Evolutionary conservation across 2,113 vertebrate species (phyloP), one percentile per base, ranked within the genome.

Genomic region (Trogon surrucura): DNA sequence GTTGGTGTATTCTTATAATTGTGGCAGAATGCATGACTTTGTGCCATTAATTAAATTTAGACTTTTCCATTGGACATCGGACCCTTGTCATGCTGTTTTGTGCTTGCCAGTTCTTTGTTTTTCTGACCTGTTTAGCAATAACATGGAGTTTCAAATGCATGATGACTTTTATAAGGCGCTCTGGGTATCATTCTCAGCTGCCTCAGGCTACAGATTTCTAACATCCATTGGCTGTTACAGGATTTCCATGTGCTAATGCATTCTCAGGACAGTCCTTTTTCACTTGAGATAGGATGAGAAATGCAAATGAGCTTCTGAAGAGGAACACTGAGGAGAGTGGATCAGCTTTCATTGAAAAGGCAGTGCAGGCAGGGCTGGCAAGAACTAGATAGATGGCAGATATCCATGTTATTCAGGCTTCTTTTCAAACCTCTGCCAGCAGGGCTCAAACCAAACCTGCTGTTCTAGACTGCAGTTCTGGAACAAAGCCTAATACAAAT

Each of bases 341-440:
- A 93, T 96, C 94, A 97, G 72, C 81, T 97, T 90, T 95, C 92
- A 85, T 72, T 94, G 92, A 81, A 18, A 75, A 87, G 51, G 77
- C 80, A 89, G 85, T 65, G 93, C 6, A 14, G 85, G 54, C 84
- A 95, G 62, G 71, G 54, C 72, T n/a, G 32, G 32, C 83, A 88
- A 56, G 67, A 79, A 32, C 67, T 61, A 66, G 36, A 23, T 47
- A n/a, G 3, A 2, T 51, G 72, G 66, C 66, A 54, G 60, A 23
- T 85, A 89, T 53, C 74, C 22, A 5, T 94, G 74, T 54, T 64
- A 34, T 34, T 80, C 57, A 86, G 77, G 83, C 72, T 78, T 88
- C 75, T 86, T 86, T 89, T 61, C 61, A 78, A 4, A 67, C 25
- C 16, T n/a, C 57, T 83, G 91, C 93, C 85, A 80, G 57, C 41